phyloP scores from a whole-genome alignment of 2,113 vertebrate genomes.

The Callospermophilus lateralis region DNA sequence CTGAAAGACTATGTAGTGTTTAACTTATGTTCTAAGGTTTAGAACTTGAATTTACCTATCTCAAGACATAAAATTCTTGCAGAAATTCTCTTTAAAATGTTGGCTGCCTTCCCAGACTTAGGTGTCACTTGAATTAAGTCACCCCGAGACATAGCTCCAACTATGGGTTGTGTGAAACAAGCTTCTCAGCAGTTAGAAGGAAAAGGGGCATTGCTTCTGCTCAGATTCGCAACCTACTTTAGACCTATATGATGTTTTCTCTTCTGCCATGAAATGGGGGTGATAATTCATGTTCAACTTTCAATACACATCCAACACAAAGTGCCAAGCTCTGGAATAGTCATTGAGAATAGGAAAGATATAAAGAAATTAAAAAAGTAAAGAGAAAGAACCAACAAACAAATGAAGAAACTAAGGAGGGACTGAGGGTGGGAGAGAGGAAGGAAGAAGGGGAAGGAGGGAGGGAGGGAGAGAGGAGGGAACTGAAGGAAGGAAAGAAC shows the following conservation, averaged over 20 bases:
- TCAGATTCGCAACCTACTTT: not conserved
- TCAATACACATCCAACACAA: not conserved
- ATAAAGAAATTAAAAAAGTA: not conserved
- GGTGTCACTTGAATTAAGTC: conserved; percentile 49
- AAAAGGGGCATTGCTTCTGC: not conserved
- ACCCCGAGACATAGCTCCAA: not conserved
- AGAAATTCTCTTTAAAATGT: conserved; percentile 52
- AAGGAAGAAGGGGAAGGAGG: rapidly evolving
- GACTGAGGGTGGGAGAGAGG: no score
- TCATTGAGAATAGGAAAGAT: not conserved
- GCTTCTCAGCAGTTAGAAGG: not conserved
- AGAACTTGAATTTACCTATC: conserved; percentile 30
- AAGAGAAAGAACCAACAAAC: not conserved
- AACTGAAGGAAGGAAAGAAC: rapidly evolving
- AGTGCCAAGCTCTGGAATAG: not conserved
- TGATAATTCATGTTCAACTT: not conserved
- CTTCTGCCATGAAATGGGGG: not conserved
- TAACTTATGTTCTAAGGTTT: conserved; percentile 3
- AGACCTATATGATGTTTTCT: not conserved
- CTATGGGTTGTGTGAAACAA: not conserved
- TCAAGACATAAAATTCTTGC: not conserved
- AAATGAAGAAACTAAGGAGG: rapidly evolving
- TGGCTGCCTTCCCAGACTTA: conserved; percentile 22
- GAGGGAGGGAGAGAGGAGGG: no score
- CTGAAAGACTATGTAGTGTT: not conserved